Base-by-base conservation (phyloP, 30 jellyfish, hydroid and myxozoan genomes). In the Sanderia malayensis region DNA sequence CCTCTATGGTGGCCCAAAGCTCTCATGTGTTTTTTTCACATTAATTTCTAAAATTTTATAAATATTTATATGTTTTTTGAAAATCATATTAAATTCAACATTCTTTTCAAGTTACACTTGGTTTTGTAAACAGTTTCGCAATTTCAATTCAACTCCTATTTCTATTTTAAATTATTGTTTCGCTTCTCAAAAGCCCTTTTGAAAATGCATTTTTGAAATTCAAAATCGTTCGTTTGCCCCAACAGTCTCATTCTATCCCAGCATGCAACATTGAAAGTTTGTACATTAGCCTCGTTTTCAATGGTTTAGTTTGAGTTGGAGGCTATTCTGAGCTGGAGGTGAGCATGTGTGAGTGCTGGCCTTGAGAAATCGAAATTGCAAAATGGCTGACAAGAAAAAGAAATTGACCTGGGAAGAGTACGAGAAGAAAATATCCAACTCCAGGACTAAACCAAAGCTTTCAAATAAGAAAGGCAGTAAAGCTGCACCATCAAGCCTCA, bases 321-420 rank as follows among this genome's bases (percentile, higher is more conserved):
- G 55, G 55, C 55, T 41, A 41, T 41, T 8, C 8, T 8, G 55
- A 8, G 15, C 55, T 41, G 55, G n/a, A n/a, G n/a, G n/a, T n/a
- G n/a, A n/a, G n/a, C n/a, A n/a, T n/a, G 55, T 41, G 55, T 15
- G 55, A 41, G 15, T 15, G 55, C n/a, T n/a, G n/a, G n/a, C n/a
- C n/a, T 41, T 41, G 55, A 15, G 55, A 8, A 6, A 6, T 15
- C 8, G 55, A 41, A 41, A 41, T 41, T 15, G 55, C 55, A 41
- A 41, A 41, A 41, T 41, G 55, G 55, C 55, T 41, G 55, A 41
- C 8, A 41, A 41, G 55, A 41, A 41, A 41, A 41, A 41, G 55
- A 41, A 41, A 15, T 41, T 41, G 55, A 41, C 55, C 55, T 41
- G 55, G 55, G 55, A 41, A 41, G 55, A 41, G 55, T 41, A 41